Evolutionary conservation across 2,113 vertebrate species (phyloP).

Genomic region (Megaceryle torquata): DNA sequence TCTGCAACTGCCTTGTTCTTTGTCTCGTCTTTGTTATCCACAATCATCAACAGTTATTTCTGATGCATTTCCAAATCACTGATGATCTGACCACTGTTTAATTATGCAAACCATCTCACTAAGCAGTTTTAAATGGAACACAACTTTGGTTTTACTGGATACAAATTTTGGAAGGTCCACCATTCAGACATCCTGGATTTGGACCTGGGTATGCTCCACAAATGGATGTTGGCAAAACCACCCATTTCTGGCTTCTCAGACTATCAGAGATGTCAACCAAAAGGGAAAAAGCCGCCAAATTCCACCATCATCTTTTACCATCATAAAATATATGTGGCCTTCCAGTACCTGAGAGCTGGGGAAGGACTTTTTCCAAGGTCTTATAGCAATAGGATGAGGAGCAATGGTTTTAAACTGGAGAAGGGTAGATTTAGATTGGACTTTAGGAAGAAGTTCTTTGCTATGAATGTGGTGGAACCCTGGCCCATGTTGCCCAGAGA

Average conservation of each 20-base stretch:
- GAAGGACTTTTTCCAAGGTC: no score
- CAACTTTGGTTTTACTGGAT: background rate
- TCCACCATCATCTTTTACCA: background rate
- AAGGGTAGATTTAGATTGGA: no score
- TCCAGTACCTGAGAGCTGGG: no score
- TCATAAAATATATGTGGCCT: background rate
- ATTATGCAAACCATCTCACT: background rate
- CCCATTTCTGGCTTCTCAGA: background rate
- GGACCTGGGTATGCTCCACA: rapidly evolving
- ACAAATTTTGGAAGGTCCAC: background rate
- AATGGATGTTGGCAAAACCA: background rate
- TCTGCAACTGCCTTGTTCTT: background rate
- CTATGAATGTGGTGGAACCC: no score
- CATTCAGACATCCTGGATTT: background rate
- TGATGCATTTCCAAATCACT: background rate
- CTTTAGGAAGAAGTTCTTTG: no score
- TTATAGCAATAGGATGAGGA: no score
- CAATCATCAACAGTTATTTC: background rate
- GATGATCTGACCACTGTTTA: background rate
- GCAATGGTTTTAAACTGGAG: no score
- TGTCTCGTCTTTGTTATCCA: background rate
- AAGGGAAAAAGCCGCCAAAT: background rate
- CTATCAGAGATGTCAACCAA: background rate
- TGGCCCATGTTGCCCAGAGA: no score
- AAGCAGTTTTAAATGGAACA: background rate